phyloP scores from a whole-genome alignment of 2,888 invertebrate genomes.

The Theristus sp. region DNA sequence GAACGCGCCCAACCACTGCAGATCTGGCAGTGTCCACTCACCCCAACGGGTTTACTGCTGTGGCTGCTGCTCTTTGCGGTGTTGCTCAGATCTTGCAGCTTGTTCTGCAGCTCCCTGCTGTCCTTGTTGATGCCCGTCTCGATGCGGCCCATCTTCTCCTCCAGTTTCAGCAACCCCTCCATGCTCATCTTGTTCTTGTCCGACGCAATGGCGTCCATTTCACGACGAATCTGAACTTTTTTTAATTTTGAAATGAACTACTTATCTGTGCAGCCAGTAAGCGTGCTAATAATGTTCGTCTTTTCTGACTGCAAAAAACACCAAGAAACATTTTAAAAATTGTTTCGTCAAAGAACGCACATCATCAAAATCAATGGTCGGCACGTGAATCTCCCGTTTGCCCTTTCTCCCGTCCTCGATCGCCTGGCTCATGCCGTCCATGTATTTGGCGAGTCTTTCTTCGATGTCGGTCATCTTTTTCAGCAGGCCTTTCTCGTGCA shows the following conservation, averaged over 20 bases:
- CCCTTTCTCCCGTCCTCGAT: constrained; percentile 23
- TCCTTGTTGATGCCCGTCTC: constrained; percentile 16
- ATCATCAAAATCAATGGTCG: constrained; percentile 19
- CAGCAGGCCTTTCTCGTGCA: constrained; percentile 25
- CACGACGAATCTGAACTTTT: constrained; percentile 14
- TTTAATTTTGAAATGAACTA: too few species aligned
- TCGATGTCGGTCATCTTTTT: constrained; percentile 21
- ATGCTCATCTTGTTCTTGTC: constrained; percentile 27
- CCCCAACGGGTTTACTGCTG: too few species aligned
- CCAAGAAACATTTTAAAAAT: too few species aligned
- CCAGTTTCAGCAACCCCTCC: constrained; percentile 25
- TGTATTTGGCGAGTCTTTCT: constrained; percentile 16
- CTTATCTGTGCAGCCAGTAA: too few species aligned
- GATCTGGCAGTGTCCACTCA: too few species aligned
- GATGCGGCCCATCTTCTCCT: constrained; percentile 24
- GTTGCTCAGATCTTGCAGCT: too few species aligned
- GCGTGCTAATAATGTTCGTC: too few species aligned
- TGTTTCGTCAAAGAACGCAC: not conserved
- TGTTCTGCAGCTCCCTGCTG: constrained; percentile 10
- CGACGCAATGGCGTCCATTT: constrained; percentile 25
- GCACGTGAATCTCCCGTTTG: constrained; percentile 17
- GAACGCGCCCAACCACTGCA: too few species aligned
- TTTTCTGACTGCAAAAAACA: too few species aligned
- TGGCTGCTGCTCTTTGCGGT: too few species aligned
- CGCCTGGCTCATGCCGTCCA: constrained; percentile 17